These are phyloP conservation scores for Clitarchus hookeri DNA, from an alignment of 2,888 invertebrate species.

Conservation along the genomic window DNA sequence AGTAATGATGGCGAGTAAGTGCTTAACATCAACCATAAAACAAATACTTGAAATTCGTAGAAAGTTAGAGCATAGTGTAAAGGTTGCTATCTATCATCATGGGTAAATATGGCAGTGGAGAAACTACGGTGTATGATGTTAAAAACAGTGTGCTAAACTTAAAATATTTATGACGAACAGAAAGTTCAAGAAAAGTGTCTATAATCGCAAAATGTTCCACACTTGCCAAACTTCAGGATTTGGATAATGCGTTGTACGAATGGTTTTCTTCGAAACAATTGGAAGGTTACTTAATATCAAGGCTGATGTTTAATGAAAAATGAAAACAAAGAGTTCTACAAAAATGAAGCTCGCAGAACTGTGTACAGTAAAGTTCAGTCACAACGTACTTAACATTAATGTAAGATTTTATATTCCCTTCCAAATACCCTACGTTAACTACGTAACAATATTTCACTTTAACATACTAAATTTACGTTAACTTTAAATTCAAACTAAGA, in stretches of 20 bases:
- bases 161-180: background rate
- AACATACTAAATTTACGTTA: no score
- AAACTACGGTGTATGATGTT: background rate
- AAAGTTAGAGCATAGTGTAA: background rate
- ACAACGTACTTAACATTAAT: no score
- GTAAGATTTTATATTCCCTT: no score
- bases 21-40: background rate
- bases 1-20: background rate
- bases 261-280: background rate
- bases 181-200: background rate
- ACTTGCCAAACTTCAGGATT: background rate
- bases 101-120: background rate
- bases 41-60: background rate
- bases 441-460: no score
- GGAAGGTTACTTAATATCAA: background rate
- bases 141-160: background rate
- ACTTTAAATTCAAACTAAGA: no score
- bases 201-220: background rate
- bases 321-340: background rate
- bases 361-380: no score
- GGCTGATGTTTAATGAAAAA: background rate
- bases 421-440: no score
- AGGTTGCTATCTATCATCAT: background rate
- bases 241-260: background rate
- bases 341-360: background rate